A percentile compares a stretch with the other conserved stretches of the same genome.
phyloP scores from a whole-genome alignment of 2,113 vertebrate species.

The Kryptolebias marmoratus region DNA sequence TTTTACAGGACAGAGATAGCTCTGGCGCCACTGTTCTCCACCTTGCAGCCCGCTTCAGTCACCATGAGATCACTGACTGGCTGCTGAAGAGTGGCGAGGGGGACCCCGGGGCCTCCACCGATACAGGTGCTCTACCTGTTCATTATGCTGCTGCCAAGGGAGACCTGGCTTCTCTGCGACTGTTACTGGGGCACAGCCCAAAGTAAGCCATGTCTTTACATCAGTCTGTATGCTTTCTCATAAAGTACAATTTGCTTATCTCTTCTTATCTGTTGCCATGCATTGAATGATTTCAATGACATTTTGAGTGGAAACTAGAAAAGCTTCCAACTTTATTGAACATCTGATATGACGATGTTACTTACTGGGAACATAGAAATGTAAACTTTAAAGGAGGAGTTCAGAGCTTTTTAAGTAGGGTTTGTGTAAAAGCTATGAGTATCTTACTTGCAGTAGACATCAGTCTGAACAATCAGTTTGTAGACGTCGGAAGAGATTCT shows the following conservation, averaged over 20 bases:
- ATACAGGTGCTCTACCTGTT: conserved; percentile 90
- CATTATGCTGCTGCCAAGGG: conserved; percentile 99
- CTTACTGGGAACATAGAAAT: no score
- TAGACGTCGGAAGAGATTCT: no score
- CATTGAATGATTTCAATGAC: conserved; percentile 2
- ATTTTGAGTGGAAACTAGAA: not conserved
- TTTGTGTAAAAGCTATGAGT: no score
- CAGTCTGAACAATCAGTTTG: conserved; percentile 8
- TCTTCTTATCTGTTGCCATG: not conserved
- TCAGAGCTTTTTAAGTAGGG: no score
- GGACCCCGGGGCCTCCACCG: conserved; percentile 86
- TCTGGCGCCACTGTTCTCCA: conserved; percentile 95
- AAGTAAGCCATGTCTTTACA: conserved; percentile 82
- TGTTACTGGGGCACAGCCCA: conserved; percentile 88
- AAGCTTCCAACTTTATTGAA: not conserved
- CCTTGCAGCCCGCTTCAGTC: conserved; percentile 95
- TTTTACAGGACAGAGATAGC: conserved; percentile 88
- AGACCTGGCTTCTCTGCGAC: conserved; percentile 90
- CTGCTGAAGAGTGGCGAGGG: conserved; percentile 87
- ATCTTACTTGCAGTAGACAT: conserved; percentile 6
- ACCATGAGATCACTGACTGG: conserved; percentile 92
- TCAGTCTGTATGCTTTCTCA: not conserved
- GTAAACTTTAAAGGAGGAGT: no score
- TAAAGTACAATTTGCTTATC: not conserved
- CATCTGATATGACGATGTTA: no score